phyloP scores from a whole-genome alignment of 2,888 invertebrate genomes.

The Saturnia japonica region DNA sequence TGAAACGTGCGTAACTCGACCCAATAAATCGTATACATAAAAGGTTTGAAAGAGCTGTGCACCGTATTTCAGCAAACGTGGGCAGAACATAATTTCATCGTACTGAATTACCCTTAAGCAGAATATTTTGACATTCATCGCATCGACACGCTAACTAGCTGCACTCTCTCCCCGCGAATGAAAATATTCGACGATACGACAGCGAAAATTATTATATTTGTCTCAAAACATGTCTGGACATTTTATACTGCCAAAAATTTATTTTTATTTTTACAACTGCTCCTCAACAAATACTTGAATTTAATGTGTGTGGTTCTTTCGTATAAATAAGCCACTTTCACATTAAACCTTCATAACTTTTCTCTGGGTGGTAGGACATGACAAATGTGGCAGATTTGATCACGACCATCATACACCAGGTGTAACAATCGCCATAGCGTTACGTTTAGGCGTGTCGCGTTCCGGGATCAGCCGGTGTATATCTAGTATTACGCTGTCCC shows the following conservation, averaged over 20 bases:
- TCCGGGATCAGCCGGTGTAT: too few relatives aligned
- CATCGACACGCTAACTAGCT: conserved; percentile 59
- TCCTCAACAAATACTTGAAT: conserved; percentile 16
- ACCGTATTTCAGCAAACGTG: conserved; percentile 73
- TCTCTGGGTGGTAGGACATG: too few relatives aligned
- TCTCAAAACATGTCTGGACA: conserved; percentile 15
- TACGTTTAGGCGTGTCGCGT: too few relatives aligned
- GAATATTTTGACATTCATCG: conserved; percentile 69
- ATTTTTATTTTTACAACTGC: conserved; percentile 14
- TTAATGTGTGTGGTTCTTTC: conserved; percentile 12
- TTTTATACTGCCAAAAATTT: conserved; percentile 9
- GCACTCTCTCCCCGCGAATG: conserved; percentile 46
- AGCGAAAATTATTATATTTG: conserved; percentile 25
- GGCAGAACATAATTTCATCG: conserved; percentile 72
- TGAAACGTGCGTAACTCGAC: conserved; percentile 63
- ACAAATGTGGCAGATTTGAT: too few relatives aligned
- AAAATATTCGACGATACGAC: conserved; percentile 39
- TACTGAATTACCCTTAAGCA: conserved; percentile 72
- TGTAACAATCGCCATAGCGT: too few relatives aligned
- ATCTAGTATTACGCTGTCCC: too few relatives aligned
- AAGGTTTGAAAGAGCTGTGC: conserved; percentile 72
- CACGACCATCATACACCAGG: too few relatives aligned
- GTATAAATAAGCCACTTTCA: neutral
- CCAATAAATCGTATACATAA: conserved; percentile 75
- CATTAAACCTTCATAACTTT: neutral